phyloP scores from a whole-genome alignment of 2,888 invertebrate species.

The Agrotis ipsilon region DNA sequence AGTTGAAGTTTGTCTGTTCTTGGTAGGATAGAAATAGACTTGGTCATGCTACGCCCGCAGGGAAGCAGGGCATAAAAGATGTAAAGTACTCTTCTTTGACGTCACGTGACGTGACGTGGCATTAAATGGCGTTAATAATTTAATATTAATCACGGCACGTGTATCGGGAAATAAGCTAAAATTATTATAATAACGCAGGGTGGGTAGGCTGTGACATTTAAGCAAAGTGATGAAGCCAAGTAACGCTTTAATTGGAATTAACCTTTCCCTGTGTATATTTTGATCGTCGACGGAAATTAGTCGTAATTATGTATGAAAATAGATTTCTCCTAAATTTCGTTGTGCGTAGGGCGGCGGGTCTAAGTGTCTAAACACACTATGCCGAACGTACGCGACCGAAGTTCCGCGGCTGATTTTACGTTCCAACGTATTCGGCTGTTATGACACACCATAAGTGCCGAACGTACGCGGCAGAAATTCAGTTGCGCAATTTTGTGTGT shows the following conservation, averaged over 20 bases:
- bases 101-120: not conserved
- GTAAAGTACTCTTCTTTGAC: not conserved
- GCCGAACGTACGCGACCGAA: no score
- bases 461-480: no score
- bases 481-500: no score
- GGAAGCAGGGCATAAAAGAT: no score
- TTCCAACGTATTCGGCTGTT: no score
- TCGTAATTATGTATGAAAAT: constrained; percentile 12
- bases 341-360: not conserved
- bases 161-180: constrained; percentile 1
- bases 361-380: no score
- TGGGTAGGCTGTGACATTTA: constrained; percentile 12
- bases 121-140: not conserved
- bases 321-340: not conserved
- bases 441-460: no score
- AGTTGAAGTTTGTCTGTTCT: no score
- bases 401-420: no score
- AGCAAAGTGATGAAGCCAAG: not conserved
- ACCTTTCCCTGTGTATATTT: constrained; percentile 19
- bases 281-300: constrained; percentile 9
- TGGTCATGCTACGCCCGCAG: no score
- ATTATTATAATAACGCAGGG: not conserved
- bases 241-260: constrained; percentile 17
- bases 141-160: not conserved
- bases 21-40: no score